These are phyloP conservation scores for Labeo catla DNA, from an alignment of 2,113 vertebrate genomes.

Conservation along the genomic window DNA sequence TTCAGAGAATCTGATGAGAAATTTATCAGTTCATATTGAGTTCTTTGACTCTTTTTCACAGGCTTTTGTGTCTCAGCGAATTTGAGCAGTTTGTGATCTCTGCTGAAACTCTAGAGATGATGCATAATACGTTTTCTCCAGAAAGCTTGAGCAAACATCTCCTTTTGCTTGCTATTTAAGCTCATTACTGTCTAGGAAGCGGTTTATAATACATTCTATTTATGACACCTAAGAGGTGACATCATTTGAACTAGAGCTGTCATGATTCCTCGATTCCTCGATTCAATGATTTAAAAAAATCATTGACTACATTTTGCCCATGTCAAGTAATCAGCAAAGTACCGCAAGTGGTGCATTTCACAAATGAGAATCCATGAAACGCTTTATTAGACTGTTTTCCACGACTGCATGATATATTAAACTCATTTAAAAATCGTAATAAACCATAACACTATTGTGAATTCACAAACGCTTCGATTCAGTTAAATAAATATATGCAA, in stretches of 20 bases:
- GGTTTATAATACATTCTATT: neutral
- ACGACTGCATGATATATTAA: too few species aligned
- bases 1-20: neutral
- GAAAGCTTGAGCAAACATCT: neutral
- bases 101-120: neutral
- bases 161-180: neutral
- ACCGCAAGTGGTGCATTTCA: too few species aligned
- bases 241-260: neutral
- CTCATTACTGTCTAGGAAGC: neutral
- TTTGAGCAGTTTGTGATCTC: conserved; percentile 1
- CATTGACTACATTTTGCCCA: too few species aligned
- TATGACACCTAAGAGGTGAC: neutral
- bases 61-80: neutral
- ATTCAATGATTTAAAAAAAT: too few species aligned
- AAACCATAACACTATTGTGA: too few species aligned
- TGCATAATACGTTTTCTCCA: neutral
- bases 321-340: too few species aligned
- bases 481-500: too few species aligned
- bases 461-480: too few species aligned
- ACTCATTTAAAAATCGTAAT: too few species aligned
- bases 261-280: too few species aligned
- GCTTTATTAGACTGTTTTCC: too few species aligned
- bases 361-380: too few species aligned
- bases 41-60: neutral
- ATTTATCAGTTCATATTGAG: neutral